These are phyloP conservation scores for Guaruba guarouba DNA, from an alignment of 2,113 vertebrate genomes.

Conservation along the genomic window DNA sequence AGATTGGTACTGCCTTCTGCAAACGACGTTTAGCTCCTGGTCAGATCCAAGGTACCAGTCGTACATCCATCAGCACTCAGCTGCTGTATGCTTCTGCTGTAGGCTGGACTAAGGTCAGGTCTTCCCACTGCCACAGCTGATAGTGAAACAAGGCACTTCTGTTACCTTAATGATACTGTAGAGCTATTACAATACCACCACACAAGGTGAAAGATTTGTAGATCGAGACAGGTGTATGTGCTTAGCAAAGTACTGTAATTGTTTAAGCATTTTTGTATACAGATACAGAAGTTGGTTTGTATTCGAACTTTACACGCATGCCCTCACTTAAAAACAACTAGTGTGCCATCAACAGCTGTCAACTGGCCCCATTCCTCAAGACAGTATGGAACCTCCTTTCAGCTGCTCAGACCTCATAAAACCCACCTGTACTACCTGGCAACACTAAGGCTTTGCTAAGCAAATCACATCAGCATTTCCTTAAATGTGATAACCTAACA, in stretches of 20 bases:
- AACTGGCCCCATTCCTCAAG: neutral
- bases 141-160: rapidly evolving
- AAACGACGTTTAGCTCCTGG: rapidly evolving
- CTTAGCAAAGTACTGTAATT: neutral
- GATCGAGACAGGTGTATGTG: rapidly evolving
- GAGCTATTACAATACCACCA: rapidly evolving
- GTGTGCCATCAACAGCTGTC: neutral
- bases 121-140: rapidly evolving
- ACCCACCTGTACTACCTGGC: neutral
- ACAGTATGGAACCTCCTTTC: neutral
- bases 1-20: neutral
- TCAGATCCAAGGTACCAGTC: no score
- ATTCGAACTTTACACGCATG: neutral
- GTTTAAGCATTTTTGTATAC: neutral
- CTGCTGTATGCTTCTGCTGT: neutral
- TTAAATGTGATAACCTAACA: rapidly evolving
- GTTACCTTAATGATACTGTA: rapidly evolving
- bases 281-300: neutral
- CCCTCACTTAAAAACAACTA: neutral
- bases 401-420: neutral
- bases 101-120: neutral
- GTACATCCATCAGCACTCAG: rapidly evolving
- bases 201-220: rapidly evolving
- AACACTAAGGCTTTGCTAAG: neutral
- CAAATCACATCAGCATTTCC: neutral